Evolutionary conservation across 2,888 invertebrate species (phyloP), one percentile per base, ranked within the genome.

Genomic region (Clusia tigrina): DNA sequence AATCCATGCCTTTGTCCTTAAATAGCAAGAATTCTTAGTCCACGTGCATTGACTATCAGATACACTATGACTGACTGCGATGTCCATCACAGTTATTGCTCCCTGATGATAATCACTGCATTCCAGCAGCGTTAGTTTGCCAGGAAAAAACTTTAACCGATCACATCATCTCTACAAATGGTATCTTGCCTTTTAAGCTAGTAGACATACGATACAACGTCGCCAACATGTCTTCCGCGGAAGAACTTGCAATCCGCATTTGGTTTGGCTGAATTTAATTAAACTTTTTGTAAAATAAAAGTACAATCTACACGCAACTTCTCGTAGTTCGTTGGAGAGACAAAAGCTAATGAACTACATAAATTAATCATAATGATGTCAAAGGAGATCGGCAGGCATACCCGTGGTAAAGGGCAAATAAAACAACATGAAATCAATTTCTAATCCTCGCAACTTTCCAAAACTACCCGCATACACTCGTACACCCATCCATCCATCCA

Each of bases 11-110:
- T 71, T 52, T 74, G 76, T 77, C 76, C 76, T 78, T 76, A 76
- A 76, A 77, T 74, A 75, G 76, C 67, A 76, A 78, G 74, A 67
- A 65, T 67, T 65, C 67, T 68, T 66, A 67, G 69, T 70, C 76
- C 78, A 77, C 77, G 77, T 77, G 78, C 77, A 77, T 69, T 70
- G 78, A 78, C 78, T 78, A 78, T 72, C 74, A 78, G 77, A 76
- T 74, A 74, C 71, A 66, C 48, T 63, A 51, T 20, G 32, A 22
- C 17, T 1, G 23, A 20, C 55, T 57, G 48, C 59, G 52, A 60
- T 64, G 64, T 61, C 58, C 52, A 63, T 61, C 60, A 66, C 71
- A 72, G 74, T 74, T 74, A 74, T 74, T 74, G 74, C 78, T 72
- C 73, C 74, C 73, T 74, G 74, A 73, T 74, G 74, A 71, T 72